Conservation (phyloP, 2,113 vertebrate genomes). For the Phodopus roborovskii region DNA sequence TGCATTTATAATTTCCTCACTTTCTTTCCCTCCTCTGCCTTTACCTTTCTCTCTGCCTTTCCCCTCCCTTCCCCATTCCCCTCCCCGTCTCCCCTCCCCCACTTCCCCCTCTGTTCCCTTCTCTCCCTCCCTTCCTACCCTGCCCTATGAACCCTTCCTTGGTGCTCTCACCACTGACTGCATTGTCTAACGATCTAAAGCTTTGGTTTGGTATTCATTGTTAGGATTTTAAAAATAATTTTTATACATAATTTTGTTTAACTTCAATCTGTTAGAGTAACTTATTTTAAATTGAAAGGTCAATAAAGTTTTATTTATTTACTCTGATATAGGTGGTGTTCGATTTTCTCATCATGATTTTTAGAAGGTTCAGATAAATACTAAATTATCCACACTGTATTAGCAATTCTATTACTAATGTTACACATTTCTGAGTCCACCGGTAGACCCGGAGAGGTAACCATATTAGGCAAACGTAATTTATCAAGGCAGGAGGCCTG, state of each 20-base stretch:
- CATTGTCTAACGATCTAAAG: not conserved
- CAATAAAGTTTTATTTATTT: slow-evolving; percentile 26
- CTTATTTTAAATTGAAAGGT: slow-evolving; percentile 50
- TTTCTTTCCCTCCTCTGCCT: not conserved
- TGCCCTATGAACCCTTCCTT: not conserved
- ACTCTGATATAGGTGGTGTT: not conserved
- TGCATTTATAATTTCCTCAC: not conserved
- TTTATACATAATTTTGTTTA: slow-evolving; percentile 18
- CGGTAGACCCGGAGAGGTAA: not conserved
- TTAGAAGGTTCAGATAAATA: not conserved
- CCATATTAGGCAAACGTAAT: not conserved
- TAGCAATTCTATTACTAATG: not conserved
- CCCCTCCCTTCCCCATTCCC: not conserved
- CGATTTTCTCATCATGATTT: not conserved
- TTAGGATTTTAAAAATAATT: not conserved
- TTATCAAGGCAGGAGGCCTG: not conserved
- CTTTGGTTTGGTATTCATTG: not conserved
- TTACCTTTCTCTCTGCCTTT: not conserved
- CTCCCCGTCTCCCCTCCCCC: fast-evolving
- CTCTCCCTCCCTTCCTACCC: too few relatives aligned
- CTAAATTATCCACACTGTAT: not conserved
- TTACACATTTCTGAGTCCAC: not conserved
- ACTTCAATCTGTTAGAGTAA: slow-evolving; percentile 3
- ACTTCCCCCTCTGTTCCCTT: not conserved
- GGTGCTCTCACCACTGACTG: slow-evolving; percentile 49